Percentiles rank a stretch among this genome's conserved stretches.
Evolutionary conservation across 2,113 vertebrate species (phyloP).

Genomic region (Pandion haliaetus): DNA sequence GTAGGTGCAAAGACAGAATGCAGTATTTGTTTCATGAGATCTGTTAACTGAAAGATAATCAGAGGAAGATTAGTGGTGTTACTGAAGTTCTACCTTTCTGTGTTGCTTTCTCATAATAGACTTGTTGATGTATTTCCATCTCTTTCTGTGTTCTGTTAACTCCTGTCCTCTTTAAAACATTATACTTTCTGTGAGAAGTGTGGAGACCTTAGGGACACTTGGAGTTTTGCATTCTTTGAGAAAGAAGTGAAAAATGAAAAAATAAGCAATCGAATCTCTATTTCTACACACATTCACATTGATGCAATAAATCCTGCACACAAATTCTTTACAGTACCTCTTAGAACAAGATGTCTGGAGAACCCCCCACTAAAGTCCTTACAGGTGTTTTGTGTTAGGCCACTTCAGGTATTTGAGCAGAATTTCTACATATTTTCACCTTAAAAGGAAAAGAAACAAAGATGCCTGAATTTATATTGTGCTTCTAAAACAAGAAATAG

Average conservation of each 20-base stretch:
- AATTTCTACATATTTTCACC: not conserved
- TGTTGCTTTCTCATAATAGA: not conserved
- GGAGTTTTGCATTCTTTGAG: not conserved
- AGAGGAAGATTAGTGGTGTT: not conserved
- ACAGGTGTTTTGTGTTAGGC: not conserved
- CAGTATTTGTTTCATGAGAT: not conserved
- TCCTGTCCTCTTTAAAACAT: not conserved
- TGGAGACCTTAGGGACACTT: not conserved
- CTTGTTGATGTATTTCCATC: not conserved
- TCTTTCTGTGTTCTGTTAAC: not conserved
- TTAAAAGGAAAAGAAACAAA: not conserved
- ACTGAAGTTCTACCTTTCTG: not conserved
- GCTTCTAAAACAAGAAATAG: not conserved
- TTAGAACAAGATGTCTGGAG: not conserved
- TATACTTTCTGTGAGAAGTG: not conserved
- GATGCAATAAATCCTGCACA: not conserved
- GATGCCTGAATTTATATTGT: not conserved
- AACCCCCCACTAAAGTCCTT: not conserved
- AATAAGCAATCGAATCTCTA: not conserved
- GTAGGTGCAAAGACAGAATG: not conserved
- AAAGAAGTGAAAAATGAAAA: not conserved
- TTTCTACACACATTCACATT: not conserved
- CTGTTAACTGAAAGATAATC: not conserved
- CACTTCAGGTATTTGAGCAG: not conserved
- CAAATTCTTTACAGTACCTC: not conserved